A percentile compares a stretch with the other conserved stretches of the same genome.
phyloP scores from a whole-genome alignment of 2,113 vertebrate species.

The Pterophyllum scalare region DNA sequence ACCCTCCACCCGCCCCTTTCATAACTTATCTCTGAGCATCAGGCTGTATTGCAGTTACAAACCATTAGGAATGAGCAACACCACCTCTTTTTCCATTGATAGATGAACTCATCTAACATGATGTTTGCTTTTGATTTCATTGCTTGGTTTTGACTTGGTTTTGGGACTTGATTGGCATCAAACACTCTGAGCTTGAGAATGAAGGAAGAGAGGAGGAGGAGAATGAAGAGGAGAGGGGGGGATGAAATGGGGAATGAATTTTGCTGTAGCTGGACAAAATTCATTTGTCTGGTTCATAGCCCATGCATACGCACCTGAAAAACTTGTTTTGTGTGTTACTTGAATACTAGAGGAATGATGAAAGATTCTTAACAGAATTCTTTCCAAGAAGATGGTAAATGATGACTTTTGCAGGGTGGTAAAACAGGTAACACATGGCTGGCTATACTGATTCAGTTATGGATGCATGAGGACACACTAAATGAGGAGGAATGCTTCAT shows the following conservation, averaged over 20 bases:
- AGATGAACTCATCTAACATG: constrained; percentile 69
- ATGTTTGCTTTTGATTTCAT: constrained; percentile 69
- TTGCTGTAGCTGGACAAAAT: constrained; percentile 71
- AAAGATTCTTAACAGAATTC: constrained; percentile 47
- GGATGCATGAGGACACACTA: background rate
- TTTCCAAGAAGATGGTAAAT: constrained; percentile 20
- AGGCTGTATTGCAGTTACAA: constrained; percentile 77
- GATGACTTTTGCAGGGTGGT: constrained; percentile 46
- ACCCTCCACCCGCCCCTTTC: constrained; percentile 38
- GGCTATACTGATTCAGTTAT: background rate
- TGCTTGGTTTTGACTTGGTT: constrained; percentile 73
- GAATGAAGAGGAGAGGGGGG: background rate
- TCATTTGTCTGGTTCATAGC: constrained; percentile 71
- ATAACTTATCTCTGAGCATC: constrained; percentile 75
- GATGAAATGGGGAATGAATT: constrained; percentile 65
- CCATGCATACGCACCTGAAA: constrained; percentile 45
- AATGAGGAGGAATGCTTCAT: background rate
- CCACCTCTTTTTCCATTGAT: constrained; percentile 70
- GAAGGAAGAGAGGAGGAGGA: constrained; percentile 54
- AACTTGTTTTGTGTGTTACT: constrained; percentile 48
- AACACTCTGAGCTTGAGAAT: constrained; percentile 66
- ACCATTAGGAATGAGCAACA: constrained; percentile 79
- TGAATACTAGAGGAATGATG: constrained; percentile 45
- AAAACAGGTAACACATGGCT: constrained; percentile 56
- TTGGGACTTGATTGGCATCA: constrained; percentile 70